A percentile compares a stretch with the other conserved stretches of the same genome.
Conservation (phyloP, 2,888 invertebrate species). For the Glyphotaelius pellucidus region DNA sequence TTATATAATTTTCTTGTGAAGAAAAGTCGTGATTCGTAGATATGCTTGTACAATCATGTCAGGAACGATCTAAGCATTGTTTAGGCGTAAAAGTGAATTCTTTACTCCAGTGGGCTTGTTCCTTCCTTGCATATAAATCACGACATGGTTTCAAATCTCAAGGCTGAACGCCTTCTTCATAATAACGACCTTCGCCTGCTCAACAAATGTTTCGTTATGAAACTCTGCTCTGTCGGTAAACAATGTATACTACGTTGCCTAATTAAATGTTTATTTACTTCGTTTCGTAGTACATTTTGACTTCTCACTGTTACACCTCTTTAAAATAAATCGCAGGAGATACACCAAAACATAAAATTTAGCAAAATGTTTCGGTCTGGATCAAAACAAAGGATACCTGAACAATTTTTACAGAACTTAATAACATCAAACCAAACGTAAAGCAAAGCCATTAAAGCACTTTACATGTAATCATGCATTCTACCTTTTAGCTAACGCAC, state of each 20-base stretch:
- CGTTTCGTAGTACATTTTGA: too few species aligned
- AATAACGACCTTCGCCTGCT: background rate
- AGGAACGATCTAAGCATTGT: background rate
- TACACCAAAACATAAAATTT: too few species aligned
- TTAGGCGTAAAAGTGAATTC: background rate
- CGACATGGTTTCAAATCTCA: background rate
- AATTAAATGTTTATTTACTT: too few species aligned
- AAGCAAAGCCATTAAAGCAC: too few species aligned
- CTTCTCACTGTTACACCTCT: too few species aligned
- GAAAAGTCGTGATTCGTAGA: background rate
- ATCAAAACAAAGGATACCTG: too few species aligned
- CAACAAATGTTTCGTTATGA: background rate
- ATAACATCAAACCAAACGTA: too few species aligned
- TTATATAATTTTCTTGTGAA: background rate
- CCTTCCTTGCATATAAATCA: conserved; percentile 9
- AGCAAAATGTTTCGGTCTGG: too few species aligned
- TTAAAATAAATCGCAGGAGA: too few species aligned
- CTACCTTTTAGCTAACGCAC: too few species aligned
- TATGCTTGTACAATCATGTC: background rate
- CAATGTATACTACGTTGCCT: background rate
- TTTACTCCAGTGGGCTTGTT: background rate
- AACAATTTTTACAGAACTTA: too few species aligned
- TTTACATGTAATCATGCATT: too few species aligned
- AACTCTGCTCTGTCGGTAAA: background rate
- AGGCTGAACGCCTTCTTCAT: conserved; percentile 12